Percentiles rank a stretch among this genome's conserved stretches.
Conservation (phyloP, 2,888 invertebrate species). For the Amiota communis region DNA sequence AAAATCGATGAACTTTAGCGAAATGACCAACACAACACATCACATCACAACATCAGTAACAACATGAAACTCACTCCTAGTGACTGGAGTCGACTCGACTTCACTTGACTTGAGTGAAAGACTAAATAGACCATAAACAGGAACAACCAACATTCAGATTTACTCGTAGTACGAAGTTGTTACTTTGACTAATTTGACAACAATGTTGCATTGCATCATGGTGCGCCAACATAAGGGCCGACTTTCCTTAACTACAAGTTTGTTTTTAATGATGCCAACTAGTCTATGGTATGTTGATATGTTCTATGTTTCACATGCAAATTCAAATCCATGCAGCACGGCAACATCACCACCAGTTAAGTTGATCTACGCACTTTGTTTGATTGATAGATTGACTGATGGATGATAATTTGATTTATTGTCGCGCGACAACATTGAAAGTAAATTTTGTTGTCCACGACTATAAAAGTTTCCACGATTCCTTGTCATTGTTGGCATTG, state of each 20-base stretch:
- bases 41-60: background rate
- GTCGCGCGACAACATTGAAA: no score
- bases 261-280: conserved; percentile 10
- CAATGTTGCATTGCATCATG: conserved; percentile 53
- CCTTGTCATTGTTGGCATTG: no score
- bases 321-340: no score
- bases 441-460: no score
- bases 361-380: no score
- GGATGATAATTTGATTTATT: no score
- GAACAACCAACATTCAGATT: conserved; percentile 56
- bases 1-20: conserved; percentile 66
- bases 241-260: background rate
- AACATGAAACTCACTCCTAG: background rate
- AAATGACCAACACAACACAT: conserved; percentile 34
- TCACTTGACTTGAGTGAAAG: conserved; percentile 47
- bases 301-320: no score
- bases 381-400: no score
- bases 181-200: conserved; percentile 64
- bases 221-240: background rate
- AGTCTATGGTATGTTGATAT: background rate
- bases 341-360: no score
- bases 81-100: conserved; percentile 42
- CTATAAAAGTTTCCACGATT: no score
- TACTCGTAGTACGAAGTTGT: conserved; percentile 37
- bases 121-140: conserved; percentile 64